Evolutionary conservation across 2,888 invertebrate species (phyloP), one percentile per base, ranked within the genome.

Genomic region (Limnephilus marmoratus): DNA sequence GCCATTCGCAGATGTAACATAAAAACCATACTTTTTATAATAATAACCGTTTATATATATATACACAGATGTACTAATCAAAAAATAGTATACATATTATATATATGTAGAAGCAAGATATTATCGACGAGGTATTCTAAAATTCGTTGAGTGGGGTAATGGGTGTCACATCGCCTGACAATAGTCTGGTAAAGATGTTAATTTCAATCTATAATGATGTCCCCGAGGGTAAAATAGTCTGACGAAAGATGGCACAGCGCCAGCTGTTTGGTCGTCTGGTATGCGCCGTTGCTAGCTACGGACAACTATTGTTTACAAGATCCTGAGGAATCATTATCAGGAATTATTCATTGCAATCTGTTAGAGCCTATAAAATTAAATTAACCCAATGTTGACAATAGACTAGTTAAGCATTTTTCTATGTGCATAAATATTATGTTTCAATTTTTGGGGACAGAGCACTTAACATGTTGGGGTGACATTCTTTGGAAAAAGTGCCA

Each of bases 181-280:
- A 90, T 90, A 68, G 85, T 90, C 85, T 90, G n/a, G 83, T 34
- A 90, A 90, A 91, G 90, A 92, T 92, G 91, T 90, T 92, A 92
- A 92, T 92, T 90, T 91, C 89, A 85, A 86, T 91, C 81, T 88
- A 91, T 88, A 92, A 90, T 93, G 81, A 92, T 90, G 93, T 91
- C 82, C 88, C 90, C 83, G 88, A 24, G 91, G 68, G 91, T 91
- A 93, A 92, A 92, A 91, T 91, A 82, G 80, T 91, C 90, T 92
- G 90, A 92, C 91, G 85, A 89, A 41, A 45, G 53, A 81, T 92
- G 92, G 92, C 91, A 37, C 31, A 4, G n/a, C 45, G 91, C 92
- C 92, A 92, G 90, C 15, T n/a, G 31, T 49, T 53, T 31, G 45
- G 88, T 45, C 81, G 92, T 91, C 91, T 89, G 92, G 91, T 89